A percentile compares a stretch with the other conserved stretches of the same genome.
These are phyloP conservation scores for Pegoplata infirma DNA, from an alignment of 2,888 invertebrate species.

Conservation along the genomic window DNA sequence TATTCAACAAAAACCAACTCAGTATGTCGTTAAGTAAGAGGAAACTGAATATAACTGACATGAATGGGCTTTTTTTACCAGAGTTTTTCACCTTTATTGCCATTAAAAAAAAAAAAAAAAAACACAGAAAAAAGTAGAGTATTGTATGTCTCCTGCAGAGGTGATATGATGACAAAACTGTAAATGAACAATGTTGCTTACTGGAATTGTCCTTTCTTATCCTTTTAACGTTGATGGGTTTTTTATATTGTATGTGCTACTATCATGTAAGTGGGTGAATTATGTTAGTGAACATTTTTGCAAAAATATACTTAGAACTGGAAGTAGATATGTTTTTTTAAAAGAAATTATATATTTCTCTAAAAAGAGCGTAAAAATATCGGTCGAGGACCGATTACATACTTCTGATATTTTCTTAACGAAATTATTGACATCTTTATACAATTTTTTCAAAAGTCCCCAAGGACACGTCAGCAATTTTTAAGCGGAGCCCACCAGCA, in stretches of 20 bases:
- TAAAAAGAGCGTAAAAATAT: no score
- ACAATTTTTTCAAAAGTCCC: no score
- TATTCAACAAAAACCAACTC: neutral
- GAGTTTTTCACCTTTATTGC: slow-evolving; percentile 46
- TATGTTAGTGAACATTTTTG: neutral
- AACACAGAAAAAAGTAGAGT: neutral
- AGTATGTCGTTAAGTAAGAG: neutral
- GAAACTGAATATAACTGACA: slow-evolving; percentile 5
- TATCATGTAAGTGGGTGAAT: no score
- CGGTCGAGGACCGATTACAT: no score
- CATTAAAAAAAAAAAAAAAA: slow-evolving; percentile 28
- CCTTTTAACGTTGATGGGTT: neutral
- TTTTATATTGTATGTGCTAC: no score
- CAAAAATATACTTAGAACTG: no score
- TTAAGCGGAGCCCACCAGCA: no score
- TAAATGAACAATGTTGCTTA: slow-evolving; percentile 24
- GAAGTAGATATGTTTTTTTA: no score
- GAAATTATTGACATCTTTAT: no score
- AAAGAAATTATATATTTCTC: no score
- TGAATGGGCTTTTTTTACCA: slow-evolving; percentile 7
- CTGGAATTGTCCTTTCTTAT: slow-evolving; percentile 25
- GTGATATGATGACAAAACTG: slow-evolving; percentile 28
- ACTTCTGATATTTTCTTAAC: no score
- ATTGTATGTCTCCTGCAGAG: slow-evolving; percentile 40
- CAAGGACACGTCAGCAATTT: no score